These are phyloP conservation scores for Lasioglossum pauxillum DNA, from an alignment of 2,888 invertebrate species.

Conservation along the genomic window DNA sequence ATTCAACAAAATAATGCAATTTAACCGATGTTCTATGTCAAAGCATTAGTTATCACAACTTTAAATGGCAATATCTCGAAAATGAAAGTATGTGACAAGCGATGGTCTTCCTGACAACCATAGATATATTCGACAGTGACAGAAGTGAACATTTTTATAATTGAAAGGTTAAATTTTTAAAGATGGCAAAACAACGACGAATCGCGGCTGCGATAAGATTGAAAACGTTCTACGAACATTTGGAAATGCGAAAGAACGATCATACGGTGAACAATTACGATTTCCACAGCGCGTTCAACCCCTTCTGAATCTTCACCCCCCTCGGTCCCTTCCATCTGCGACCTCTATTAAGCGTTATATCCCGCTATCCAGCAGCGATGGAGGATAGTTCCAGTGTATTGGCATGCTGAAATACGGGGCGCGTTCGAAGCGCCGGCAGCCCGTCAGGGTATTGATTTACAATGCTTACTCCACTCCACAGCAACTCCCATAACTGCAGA, in stretches of 20 bases:
- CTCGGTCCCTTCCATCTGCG: conserved; percentile 30
- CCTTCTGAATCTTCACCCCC: not conserved
- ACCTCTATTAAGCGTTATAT: conserved; percentile 67
- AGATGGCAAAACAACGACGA: not conserved
- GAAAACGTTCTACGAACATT: not conserved
- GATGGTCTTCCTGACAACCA: too few species aligned
- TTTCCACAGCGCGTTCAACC: not conserved
- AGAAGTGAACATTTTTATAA: too few species aligned
- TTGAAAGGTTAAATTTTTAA: too few species aligned
- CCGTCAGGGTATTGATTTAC: conserved; percentile 81
- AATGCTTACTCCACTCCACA: conserved; percentile 79
- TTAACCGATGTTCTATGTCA: too few species aligned
- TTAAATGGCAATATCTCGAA: too few species aligned
- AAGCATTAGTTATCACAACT: too few species aligned
- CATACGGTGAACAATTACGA: not conserved
- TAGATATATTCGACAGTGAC: not conserved
- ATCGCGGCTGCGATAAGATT: not conserved
- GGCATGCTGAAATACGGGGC: conserved; percentile 72
- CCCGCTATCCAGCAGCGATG: conserved; percentile 69
- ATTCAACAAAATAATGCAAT: too few species aligned
- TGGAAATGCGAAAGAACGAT: not conserved
- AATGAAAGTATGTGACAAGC: too few species aligned
- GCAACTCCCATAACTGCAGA: conserved; percentile 77
- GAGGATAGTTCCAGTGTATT: conserved; percentile 73
- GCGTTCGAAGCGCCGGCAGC: conserved; percentile 71